Percentiles rank a stretch among this genome's conserved stretches.
Conservation (phyloP, 1,140 invertebrate species). For the Harlomillsia oculata region DNA sequence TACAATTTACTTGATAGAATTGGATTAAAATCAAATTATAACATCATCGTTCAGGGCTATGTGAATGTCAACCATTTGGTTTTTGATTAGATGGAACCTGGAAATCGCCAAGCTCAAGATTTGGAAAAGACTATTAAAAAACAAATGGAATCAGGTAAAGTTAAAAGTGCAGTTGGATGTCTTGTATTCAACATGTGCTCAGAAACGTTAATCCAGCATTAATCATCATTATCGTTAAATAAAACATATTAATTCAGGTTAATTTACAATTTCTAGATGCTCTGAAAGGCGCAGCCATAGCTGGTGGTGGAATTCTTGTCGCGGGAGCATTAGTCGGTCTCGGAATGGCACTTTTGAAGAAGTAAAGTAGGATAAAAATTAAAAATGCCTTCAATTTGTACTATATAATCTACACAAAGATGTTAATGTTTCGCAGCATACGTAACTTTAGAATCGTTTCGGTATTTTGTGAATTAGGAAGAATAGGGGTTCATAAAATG, state of each 20-base stretch:
- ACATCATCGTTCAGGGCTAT: neutral
- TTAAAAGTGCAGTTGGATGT: no score
- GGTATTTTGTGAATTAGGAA: no score
- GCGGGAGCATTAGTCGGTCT: conserved; percentile 29
- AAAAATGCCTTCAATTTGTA: neutral
- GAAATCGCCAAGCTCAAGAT: conserved; percentile 74
- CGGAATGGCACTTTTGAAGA: conserved; percentile 31
- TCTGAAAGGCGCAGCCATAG: conserved; percentile 32
- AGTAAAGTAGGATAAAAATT: neutral
- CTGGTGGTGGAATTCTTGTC: conserved; percentile 23
- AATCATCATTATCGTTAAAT: no score
- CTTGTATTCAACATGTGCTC: no score
- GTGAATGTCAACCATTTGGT: neutral
- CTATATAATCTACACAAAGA: neutral
- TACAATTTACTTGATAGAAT: neutral
- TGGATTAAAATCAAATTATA: neutral
- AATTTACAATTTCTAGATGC: conserved; percentile 32
- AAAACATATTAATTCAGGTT: no score
- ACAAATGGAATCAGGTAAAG: conserved; percentile 68
- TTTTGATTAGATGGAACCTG: conserved; percentile 61
- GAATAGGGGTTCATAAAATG: no score
- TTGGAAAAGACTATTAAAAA: conserved; percentile 73
- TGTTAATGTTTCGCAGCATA: neutral
- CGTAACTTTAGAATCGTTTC: neutral
- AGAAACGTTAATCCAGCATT: no score